Conservation (phyloP, 2,888 invertebrate species). For the Ferdinandea cuprea region DNA sequence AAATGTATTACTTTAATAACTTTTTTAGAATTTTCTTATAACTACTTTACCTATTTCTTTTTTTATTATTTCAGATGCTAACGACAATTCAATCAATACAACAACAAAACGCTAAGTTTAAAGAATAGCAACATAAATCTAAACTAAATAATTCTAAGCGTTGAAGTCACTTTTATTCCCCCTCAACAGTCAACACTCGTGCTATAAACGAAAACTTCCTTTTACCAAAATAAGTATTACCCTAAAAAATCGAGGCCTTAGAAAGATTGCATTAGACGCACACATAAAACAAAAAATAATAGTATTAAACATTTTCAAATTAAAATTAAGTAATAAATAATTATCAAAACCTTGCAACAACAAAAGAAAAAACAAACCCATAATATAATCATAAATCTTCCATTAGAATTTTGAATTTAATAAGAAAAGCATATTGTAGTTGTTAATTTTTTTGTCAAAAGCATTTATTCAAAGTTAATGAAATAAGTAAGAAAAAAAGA, state of each 20-base stretch:
- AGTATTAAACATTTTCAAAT: slow-evolving; percentile 23
- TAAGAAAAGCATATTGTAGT: slow-evolving; percentile 34
- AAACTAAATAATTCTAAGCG: slow-evolving; percentile 6
- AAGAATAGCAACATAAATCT: slow-evolving; percentile 35
- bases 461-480: slow-evolving; percentile 26
- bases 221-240: slow-evolving; percentile 20
- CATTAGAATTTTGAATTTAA: slow-evolving; percentile 69
- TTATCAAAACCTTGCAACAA: slow-evolving; percentile 23
- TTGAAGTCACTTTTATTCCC: slow-evolving; percentile 36
- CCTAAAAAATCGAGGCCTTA: slow-evolving; percentile 66
- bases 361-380: slow-evolving; percentile 6
- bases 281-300: slow-evolving; percentile 45
- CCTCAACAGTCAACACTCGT: slow-evolving; percentile 40
- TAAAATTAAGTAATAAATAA: slow-evolving; percentile 14
- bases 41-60: slow-evolving; percentile 7
- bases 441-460: slow-evolving; percentile 30
- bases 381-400: slow-evolving; percentile 71
- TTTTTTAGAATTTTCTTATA: no score
- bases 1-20: no score
- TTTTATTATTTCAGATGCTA: slow-evolving; percentile 58
- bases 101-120: slow-evolving; percentile 49
- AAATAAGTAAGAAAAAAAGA: slow-evolving; percentile 3
- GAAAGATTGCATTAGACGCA: slow-evolving; percentile 71
- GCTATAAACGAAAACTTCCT: slow-evolving; percentile 27
- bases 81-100: slow-evolving; percentile 66